phyloP scores from a whole-genome alignment of 2,797 vertebrate genomes.

The Lagodon rhomboides region DNA sequence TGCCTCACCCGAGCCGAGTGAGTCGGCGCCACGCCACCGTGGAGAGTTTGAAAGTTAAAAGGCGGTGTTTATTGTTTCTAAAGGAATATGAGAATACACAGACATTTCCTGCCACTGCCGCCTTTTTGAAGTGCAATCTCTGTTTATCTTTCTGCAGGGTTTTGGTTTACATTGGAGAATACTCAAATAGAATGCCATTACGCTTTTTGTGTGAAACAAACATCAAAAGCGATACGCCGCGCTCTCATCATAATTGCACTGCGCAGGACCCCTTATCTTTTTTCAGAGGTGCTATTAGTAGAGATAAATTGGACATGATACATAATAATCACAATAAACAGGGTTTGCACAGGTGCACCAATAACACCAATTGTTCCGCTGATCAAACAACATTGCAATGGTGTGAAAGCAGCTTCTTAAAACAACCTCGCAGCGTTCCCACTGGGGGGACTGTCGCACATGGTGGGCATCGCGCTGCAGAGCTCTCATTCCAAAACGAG shows the following conservation, averaged over 20 bases:
- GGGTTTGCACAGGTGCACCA: slow-evolving; percentile 31
- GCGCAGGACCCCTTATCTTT: slow-evolving; percentile 44
- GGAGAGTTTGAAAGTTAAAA: slow-evolving; percentile 80
- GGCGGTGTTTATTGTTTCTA: slow-evolving; percentile 80
- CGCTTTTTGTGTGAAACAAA: slow-evolving; percentile 58
- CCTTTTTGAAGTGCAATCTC: slow-evolving; percentile 76
- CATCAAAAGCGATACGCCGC: slow-evolving; percentile 49
- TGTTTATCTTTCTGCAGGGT: slow-evolving; percentile 78
- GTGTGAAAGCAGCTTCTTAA: slow-evolving; percentile 27
- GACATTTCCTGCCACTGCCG: slow-evolving; percentile 69
- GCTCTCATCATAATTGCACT: slow-evolving; percentile 59
- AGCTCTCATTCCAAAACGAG: slow-evolving; percentile 48
- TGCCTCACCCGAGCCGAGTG: slow-evolving; percentile 63
- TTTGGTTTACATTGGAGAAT: slow-evolving; percentile 76
- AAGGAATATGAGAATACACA: slow-evolving; percentile 75
- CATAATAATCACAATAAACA: slow-evolving; percentile 28
- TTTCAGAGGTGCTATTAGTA: slow-evolving; percentile 59
- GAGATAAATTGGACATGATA: slow-evolving; percentile 58
- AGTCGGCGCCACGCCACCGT: slow-evolving; percentile 64
- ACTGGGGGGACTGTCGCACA: slow-evolving; percentile 28
- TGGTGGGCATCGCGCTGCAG: slow-evolving; percentile 6
- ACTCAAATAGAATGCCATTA: slow-evolving; percentile 61
- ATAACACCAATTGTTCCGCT: slow-evolving; percentile 29
- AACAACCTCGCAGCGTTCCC: slow-evolving; percentile 25
- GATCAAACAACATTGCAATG: slow-evolving; percentile 41